Base-by-base conservation (phyloP, 2,113 vertebrate species). In the Sorex araneus region DNA sequence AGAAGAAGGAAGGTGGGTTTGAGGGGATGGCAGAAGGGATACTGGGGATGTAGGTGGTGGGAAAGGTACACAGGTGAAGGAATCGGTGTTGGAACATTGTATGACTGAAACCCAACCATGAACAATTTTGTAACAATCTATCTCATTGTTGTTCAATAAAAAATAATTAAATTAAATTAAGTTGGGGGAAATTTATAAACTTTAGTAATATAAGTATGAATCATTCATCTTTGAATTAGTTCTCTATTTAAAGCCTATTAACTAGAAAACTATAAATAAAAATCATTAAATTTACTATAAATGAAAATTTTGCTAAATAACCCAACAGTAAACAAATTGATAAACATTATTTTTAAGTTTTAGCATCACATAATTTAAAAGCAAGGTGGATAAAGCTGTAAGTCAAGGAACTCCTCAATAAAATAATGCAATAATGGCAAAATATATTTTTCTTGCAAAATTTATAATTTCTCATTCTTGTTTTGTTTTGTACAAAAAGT, bases 171-270 rank as follows among this genome's bases (percentile, higher is more conserved):
- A 40, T 40, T 40, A 40, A 40, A 40, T 50, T 50, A 50, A 50
- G 10, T 12, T 50, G 9, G 2, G 9, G 47, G 47, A 70, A 84
- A 34, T 63, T 18, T 9, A 75, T 54, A 19, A 84, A 25, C 23
- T 81, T 76, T 80, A 76, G 50, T 66, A 79, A 80, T 23, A 57
- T 8, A 1, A 84, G 30, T 30, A 71, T 45, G 21, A 2, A 28
- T 74, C 15, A 54, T 70, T 87, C 64, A 86, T 88, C 30, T 40
- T 83, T 90, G 28, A 84, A 79, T n/a, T 84, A 73, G 32, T 60
- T 27, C 8, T 34, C 21, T 76, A 64, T 30, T 84, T 91, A 43
- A 89, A 85, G 19, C 69, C 9, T 28, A 64, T 57, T 80, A 69
- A 36, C 21, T 73, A 32, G 60, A 86, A 95, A 86, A 60, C 32